Evolutionary conservation across 2,113 vertebrate species (phyloP).

Genomic region (Clarias macrocephalus): DNA sequence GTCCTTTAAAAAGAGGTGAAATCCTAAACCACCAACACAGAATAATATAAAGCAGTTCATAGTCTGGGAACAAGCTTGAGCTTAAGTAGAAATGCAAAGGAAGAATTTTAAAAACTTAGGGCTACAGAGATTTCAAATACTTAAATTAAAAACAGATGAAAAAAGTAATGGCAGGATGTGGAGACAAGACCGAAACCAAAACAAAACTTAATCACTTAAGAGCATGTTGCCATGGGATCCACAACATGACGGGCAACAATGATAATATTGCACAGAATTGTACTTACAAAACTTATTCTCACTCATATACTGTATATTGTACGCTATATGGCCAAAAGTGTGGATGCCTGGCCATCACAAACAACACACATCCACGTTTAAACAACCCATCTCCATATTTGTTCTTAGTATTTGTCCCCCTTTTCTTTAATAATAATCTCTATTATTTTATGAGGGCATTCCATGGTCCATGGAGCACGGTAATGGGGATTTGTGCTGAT

Average conservation of each 20-base stretch:
- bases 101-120: neutral
- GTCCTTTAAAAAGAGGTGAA: neutral
- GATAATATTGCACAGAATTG: neutral
- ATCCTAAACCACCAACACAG: neutral
- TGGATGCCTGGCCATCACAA: neutral
- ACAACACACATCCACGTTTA: neutral
- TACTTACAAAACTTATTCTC: neutral
- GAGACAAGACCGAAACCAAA: neutral
- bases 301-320: neutral
- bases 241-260: neutral
- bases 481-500: neutral
- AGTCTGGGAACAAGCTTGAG: neutral
- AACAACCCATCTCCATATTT: neutral
- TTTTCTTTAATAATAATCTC: neutral
- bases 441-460: neutral
- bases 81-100: neutral
- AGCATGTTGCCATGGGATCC: neutral
- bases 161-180: neutral
- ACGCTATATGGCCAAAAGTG: neutral
- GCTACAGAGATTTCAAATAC: neutral
- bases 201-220: neutral
- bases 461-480: neutral
- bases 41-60: neutral
- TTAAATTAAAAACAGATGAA: neutral
- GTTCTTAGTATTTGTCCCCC: neutral